Conservation (phyloP, 2,113 vertebrate species). For the Regulus satrapa region DNA sequence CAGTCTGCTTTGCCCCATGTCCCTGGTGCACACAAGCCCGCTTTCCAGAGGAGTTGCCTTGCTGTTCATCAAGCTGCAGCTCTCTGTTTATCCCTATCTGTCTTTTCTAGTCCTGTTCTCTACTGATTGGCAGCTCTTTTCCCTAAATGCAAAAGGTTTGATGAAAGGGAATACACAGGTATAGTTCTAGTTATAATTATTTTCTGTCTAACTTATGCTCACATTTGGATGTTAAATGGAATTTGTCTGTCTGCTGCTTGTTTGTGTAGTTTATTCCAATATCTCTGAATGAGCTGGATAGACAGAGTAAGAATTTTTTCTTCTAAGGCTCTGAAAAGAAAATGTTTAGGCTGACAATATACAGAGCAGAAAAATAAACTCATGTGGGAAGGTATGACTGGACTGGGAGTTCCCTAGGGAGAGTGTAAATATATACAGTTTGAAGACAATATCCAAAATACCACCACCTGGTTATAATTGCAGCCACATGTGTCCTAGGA, state of each 20-base stretch:
- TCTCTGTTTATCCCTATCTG: neutral
- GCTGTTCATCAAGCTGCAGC: neutral
- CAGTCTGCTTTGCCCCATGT: neutral
- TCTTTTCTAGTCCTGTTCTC: neutral
- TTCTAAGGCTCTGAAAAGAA: neutral
- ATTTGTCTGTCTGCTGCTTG: neutral
- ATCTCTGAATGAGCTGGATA: neutral
- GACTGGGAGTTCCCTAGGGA: neutral
- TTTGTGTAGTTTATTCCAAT: neutral
- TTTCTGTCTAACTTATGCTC: neutral
- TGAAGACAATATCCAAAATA: neutral
- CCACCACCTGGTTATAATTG: neutral
- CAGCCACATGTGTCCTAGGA: neutral
- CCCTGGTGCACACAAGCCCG: neutral
- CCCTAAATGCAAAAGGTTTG: neutral
- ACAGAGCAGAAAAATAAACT: constrained; percentile 13
- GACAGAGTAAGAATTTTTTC: neutral
- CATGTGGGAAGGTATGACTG: neutral
- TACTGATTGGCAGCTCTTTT: neutral
- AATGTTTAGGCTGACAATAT: neutral
- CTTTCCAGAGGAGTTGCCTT: neutral
- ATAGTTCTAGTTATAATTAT: neutral
- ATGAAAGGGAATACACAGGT: neutral
- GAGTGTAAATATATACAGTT: neutral
- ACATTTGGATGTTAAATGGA: neutral